A percentile compares a stretch with the other conserved stretches of the same genome.
These are phyloP conservation scores for Gracilinanus agilis DNA, from an alignment of 2,113 vertebrate genomes.

Conservation along the genomic window DNA sequence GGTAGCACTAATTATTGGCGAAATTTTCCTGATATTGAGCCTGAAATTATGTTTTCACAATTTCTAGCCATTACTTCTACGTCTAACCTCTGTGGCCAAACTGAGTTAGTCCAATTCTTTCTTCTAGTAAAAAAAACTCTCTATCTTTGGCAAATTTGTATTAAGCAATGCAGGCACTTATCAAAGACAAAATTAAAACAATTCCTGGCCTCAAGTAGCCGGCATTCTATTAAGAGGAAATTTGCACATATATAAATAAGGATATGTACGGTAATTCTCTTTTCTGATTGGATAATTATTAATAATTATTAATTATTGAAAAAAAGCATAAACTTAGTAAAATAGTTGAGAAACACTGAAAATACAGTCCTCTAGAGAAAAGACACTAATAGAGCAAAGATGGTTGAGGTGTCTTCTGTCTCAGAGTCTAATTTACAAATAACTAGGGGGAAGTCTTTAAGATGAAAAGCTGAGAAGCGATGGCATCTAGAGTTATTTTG, in stretches of 20 bases:
- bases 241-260: neutral
- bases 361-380: neutral
- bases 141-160: neutral
- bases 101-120: neutral
- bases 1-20: neutral
- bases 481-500: neutral
- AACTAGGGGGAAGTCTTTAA: neutral
- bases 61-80: neutral
- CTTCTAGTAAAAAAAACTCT: neutral
- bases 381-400: neutral
- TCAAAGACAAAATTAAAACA: neutral
- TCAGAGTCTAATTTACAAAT: neutral
- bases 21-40: neutral
- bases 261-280: neutral
- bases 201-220: neutral
- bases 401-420: neutral
- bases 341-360: neutral
- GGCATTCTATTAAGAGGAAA: neutral
- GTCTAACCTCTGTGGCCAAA: neutral
- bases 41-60: neutral
- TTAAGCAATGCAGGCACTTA: neutral
- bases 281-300: neutral
- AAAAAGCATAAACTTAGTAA: neutral
- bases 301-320: neutral
- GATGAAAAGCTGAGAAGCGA: neutral